Conservation (phyloP, 2,113 vertebrate genomes). For the Oxygymnocypris stewartii region DNA sequence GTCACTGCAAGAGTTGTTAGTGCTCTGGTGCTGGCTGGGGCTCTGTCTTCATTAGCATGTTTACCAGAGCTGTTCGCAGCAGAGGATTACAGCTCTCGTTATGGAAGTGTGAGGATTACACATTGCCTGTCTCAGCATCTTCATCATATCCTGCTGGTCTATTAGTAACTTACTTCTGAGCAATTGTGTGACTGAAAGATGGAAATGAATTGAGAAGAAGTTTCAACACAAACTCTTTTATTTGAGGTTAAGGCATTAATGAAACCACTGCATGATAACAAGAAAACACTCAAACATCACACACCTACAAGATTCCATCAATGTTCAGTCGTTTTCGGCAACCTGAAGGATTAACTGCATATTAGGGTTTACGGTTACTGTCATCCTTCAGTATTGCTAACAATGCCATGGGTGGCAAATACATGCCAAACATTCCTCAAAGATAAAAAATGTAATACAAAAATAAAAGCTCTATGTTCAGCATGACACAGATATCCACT, state of each 20-base stretch:
- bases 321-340: constrained; percentile 58
- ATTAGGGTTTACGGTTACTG: constrained; percentile 63
- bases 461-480: constrained; percentile 65
- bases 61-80: constrained; percentile 7
- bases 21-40: not conserved
- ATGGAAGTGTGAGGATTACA: constrained; percentile 32
- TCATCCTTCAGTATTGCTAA: constrained; percentile 41
- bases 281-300: constrained; percentile 64
- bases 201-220: not conserved
- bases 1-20: constrained; percentile 15
- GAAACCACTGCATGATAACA: constrained; percentile 77
- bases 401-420: constrained; percentile 56
- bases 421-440: constrained; percentile 64
- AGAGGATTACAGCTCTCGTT: constrained; percentile 25
- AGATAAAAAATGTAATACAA: constrained; percentile 54
- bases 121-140: constrained; percentile 19
- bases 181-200: not conserved
- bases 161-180: not conserved
- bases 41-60: constrained; percentile 24
- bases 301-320: constrained; percentile 54
- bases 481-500: constrained; percentile 67
- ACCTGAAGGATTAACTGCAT: constrained; percentile 73
- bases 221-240: constrained; percentile 71
- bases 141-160: constrained; percentile 39
- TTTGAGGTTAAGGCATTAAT: constrained; percentile 80